Base-by-base conservation (phyloP, 1,140 invertebrate species). In the Chironomus tepperi region DNA sequence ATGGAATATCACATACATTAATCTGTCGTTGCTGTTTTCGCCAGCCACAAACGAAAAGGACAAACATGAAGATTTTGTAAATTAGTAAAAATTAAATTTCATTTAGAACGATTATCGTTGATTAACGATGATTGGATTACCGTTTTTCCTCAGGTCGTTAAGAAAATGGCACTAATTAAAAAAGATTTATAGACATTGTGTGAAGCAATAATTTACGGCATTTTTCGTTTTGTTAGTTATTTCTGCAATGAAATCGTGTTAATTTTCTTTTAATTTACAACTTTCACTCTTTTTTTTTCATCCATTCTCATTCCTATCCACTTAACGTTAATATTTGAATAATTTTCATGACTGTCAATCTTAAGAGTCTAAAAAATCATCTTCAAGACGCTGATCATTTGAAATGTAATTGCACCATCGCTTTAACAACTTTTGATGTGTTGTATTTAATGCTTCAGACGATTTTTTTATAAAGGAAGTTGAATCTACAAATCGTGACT, bases 121-220 rank as follows among this genome's bases (percentile, higher is more conserved):
- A 70, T 70, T 21, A 70, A 21, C 65, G 10, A 70, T 70, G 65
- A 70, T 70, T 70, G 65, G 16, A 70, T 70, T 70, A 70, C 47
- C 12, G 47, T 57, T 57, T 57, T 15, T 57, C 47, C 8, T 67
- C 18, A 70, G 18, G 19, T 19, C 65, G 18, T 70, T 70, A 19
- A 70, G 19, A 18, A 18, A 70, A 70, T 70, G 16, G 18, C n/a
- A 18, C 16, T 70, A 70, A 70, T 70, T 70, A 70, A 70, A 21
- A 19, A 21, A 19, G 65, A 70, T 70, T 70, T 70, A 70, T 21
- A 16, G 47, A 57, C 12, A 57, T 57, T 12, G 47, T 57, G 47
- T 57, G 47, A 57, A n/a, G 47, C n/a, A 57, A 57, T 57, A 57
- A 57, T 57, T 57, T 15, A 57, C 12, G 47, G 47, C 47, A 15